Evolutionary conservation across 2,113 vertebrate species (phyloP), one percentile per base, ranked within the genome.

Genomic region (Fregetta grallaria): DNA sequence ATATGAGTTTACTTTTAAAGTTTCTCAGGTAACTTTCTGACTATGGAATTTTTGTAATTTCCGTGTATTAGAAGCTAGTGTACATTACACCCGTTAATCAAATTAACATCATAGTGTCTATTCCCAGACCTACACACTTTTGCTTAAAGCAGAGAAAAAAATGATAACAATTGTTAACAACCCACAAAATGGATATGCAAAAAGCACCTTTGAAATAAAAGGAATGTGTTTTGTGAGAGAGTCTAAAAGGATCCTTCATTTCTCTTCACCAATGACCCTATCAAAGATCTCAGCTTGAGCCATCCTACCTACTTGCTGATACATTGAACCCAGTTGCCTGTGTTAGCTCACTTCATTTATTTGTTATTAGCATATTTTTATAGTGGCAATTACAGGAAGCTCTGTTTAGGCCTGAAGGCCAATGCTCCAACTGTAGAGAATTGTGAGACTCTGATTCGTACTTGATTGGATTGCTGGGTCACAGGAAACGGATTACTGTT

Each of bases 391-490:
- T 72, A 14, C 27, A 45, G 63, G 44, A 91, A 81, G 21, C 27
- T 86, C 22, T 62, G 38, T 62, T 94, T 44, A 44, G 52, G 27
- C 38, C 34, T 4, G 15, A 88, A 80, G 67, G 75, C 56, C 77
- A 82, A 4, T 58, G 27, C 19, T 94, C 6, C 40, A 20, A 17
- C 66, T 73, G 42, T 55, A 90, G 47, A 38, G 76, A 81, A 88
- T 8, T 50, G 15, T 70, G 53, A 5, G 3, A 38, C 71, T 34
- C 62, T 80, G 44, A 74, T 87, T 94, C 79, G 83, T 36, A 68
- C 34, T 74, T 94, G 36, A 75, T 78, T 88, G 91, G 83, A 88
- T 94, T 96, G 40, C 47, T 87, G 63, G 56, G 29, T 53, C 86
- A 80, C 53, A 87, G 79, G n/a, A 87, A 97, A 85, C 0, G 1